Evolutionary conservation across 2,113 vertebrate genomes (phyloP), one percentile per base, ranked within the genome.

Genomic region (Dicrurus megarhynchus): DNA sequence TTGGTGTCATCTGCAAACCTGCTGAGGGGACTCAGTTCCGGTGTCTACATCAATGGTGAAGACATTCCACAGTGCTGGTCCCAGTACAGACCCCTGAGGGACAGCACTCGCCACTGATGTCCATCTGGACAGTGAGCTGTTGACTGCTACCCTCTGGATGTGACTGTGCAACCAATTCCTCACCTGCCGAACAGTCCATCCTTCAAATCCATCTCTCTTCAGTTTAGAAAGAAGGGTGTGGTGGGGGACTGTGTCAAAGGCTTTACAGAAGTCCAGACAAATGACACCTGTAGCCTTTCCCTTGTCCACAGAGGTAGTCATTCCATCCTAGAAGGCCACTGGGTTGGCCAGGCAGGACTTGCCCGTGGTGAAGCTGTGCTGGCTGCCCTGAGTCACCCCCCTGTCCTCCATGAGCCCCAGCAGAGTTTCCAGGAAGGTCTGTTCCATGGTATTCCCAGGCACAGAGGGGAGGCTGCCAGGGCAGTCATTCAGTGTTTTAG

Each of bases 1-100:
- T 59, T n/a, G 44, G 19, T 59, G 53, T 21, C 28, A 6, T 21
- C 83, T 52, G 64, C 49, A 69, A 1, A 77, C 16, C 24, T 68
- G 74, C 64, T 47, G 37, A 86, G 65, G n/a, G 9, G 32, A 13
- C 65, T 77, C 0, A 0, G 5, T 84, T 35, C 73, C 57, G 47
- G 35, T 20, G 35, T 41, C 77, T 28, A 0, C 33, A n/a, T 19
- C 59, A 35, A 0, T 60, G 67, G n/a, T 68, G 69, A 69, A 56
- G 68, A 11, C 8, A 8, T 0, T 55, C n/a, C 68, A 44, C 28
- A 33, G 35, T 22, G 24, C 63, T 42, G 71, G 47, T 89, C 32
- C 57, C 59, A 49, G 5, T 32, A 28, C 0, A 3, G 73, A 68
- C 47, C 84, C 46, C 57, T 18, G 39, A 64, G 73, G 53, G 53